Base-by-base conservation (phyloP, 2,888 invertebrate species). In the Caradrina clavipalpis region DNA sequence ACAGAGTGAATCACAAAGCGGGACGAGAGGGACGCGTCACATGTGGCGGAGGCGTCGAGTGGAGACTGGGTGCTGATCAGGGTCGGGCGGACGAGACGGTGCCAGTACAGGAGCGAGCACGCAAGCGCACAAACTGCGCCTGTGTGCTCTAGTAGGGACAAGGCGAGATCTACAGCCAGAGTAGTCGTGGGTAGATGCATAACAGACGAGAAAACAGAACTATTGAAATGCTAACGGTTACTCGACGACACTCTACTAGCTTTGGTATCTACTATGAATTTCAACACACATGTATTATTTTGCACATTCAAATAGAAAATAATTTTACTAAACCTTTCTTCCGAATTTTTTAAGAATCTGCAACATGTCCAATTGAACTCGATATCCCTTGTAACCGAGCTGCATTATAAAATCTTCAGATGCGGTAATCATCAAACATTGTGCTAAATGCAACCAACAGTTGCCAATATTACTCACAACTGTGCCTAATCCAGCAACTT, bases 131-230 rank as follows among this genome's bases (percentile, higher is more conserved):
- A 75, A 80, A 76, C 68, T 64, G 5, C 50, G 82, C 79, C 71
- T 67, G 82, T 60, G 22, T 6, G 77, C 80, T 72, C 62, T 63
- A 53, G 67, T 73, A 61, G 80, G 81, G 78, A 77, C 73, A 78
- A 81, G 83, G 77, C 82, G 84, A 82, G 78, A 76, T 69, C 84
- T 80, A 80, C 75, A 75, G 79, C 76, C 86, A 84, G 87, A 86
- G 86, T 79, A 86, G 86, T 89, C 89, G 89, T 87, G 91, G 89
- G 87, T 79, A 84, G 89, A 92, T 92, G 92, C 93, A 93, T 87
- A 87, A 92, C 90, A 89, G 88, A 93, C 92, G 90, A 89, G 83
- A 86, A 85, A 90, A 91, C 91, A 90, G 88, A 92, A 87, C 90
- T 91, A 92, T 85, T 85, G 77, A 86, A 86, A 86, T 84, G 90